A percentile compares a stretch with the other conserved stretches of the same genome.
Conservation (phyloP, 2,888 invertebrate species). For the Pediacus dermestoides region DNA sequence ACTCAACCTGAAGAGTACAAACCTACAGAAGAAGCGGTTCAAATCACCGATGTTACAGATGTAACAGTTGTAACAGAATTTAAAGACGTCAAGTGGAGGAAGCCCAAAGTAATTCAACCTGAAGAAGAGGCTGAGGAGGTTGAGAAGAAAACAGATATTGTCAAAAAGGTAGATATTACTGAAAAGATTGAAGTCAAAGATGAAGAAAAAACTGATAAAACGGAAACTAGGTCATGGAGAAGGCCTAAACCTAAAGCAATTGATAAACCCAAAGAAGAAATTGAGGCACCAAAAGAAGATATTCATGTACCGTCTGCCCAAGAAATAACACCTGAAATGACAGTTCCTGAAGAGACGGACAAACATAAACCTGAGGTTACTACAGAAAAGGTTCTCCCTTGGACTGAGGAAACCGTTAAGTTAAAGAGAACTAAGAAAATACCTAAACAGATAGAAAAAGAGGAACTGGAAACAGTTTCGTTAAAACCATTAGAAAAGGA, state of each 20-base stretch:
- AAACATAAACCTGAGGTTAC: constrained; percentile 12
- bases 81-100: too few relatives aligned
- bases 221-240: constrained; percentile 9
- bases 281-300: not conserved
- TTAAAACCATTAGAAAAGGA: constrained; percentile 12
- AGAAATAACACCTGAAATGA: constrained; percentile 52
- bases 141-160: too few relatives aligned
- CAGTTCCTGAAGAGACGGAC: constrained; percentile 9
- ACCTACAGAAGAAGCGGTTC: too few relatives aligned
- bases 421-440: constrained; percentile 47
- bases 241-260: not conserved
- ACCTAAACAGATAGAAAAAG: constrained; percentile 42
- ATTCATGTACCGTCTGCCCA: too few relatives aligned
- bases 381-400: constrained; percentile 39
- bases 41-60: constrained; percentile 2
- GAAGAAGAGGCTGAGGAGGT: too few relatives aligned
- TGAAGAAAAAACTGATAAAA: constrained; percentile 11
- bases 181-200: constrained; percentile 14
- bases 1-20: too few relatives aligned
- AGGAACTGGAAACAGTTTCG: constrained; percentile 39
- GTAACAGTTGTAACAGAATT: too few relatives aligned
- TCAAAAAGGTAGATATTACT: too few relatives aligned
- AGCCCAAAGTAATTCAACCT: constrained; percentile 48
- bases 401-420: constrained; percentile 59
- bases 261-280: constrained; percentile 27